Evolutionary conservation across 2,888 invertebrate genomes (phyloP), one percentile per base, ranked within the genome.

Genomic region (Ochropleura leucogaster): DNA sequence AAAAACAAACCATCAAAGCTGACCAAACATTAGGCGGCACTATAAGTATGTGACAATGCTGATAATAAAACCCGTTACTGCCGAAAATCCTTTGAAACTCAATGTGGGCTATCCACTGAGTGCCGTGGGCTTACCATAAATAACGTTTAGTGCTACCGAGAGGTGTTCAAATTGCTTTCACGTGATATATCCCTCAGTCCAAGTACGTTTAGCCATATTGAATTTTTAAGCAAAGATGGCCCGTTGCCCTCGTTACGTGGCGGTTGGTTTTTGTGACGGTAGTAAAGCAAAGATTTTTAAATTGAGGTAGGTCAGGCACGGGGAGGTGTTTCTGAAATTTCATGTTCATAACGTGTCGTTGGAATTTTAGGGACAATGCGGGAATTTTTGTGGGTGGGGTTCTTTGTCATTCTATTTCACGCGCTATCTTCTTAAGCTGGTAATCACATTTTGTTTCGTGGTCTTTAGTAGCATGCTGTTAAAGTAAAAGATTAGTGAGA

Each of bases 111-210:
- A 95, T 95, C 93, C 92, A 93, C 92, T 92, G 94, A 95, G 94
- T 94, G 93, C 92, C 89, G 89, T 88, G 86, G 90, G 95, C 94
- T 95, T 94, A 94, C 93, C 94, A 95, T 96, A 95, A 96, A 96
- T 96, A 96, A 95, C 94, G 92, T 95, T 95, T 95, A 96, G 93
- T 95, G 93, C 93, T 90, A 88, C 90, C 90, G 88, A 94, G 94
- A 95, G 95, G 95, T 95, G 95, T 92, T 94, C 94, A 95, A 95
- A 95, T 95, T 95, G 95, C 95, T 95, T 95, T 91, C 94, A 92
- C 94, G 95, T 95, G 94, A 95, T 95, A 95, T 94, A 95, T 95
- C 93, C 93, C 87, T 83, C 91, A 91, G 92, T 88, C 90, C 92
- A 91, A 92, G 92, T 94, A 94, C 93, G 90, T 93, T 94, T 93